Base-by-base conservation (phyloP, 92 coral and sea anemone species). In the Paramuricea clavata region DNA sequence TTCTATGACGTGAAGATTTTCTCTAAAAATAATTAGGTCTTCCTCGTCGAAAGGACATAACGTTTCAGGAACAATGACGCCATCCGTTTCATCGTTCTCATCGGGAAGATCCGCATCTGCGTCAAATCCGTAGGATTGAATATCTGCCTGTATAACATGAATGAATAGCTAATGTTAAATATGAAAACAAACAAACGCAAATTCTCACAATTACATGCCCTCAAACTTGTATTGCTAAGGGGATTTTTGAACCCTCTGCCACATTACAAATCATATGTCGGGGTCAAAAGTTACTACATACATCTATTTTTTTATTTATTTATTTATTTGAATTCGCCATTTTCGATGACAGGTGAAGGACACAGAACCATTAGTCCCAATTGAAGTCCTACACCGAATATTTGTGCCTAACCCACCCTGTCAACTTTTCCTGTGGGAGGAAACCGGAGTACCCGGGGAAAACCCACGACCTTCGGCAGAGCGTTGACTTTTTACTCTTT, bases 51-150 rank as follows among this genome's bases (percentile, higher is more conserved):
- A 81, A 3, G 86, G 62, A n/a, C 88, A 82, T 12, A 49, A 13
- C 16, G 92, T 77, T 67, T 42, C 68, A 13, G 80, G 69, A 49
- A 88, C 88, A 0, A 44, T 17, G 0, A 88, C 87, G 11, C 31
- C 79, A 5, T 74, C 80, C 16, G 86, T 26, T 26, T 13, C 39
- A 21, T 76, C 69, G 65, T 47, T 69, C 2, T 73, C 85, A 47
- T 83, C 79, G 26, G 92, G 88, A 26, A 88, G 85, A 28, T 56
- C 28, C 5, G 88, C 88, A 0, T 87, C 69, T 11, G 84, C 83
- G 49, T 88, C 92, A 4, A 81, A 33, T 17, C 88, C 85, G 28
- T 0, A 88, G 57, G 59, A 26, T 26, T 81, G 78, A 44, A 87
- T 47, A 43, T 69, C 59, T 25, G 23, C 86, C 90, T 87, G 42